Evolutionary conservation across 1,140 invertebrate species (phyloP), one percentile per base, ranked within the genome.

Genomic region (Apolygus lucorum): DNA sequence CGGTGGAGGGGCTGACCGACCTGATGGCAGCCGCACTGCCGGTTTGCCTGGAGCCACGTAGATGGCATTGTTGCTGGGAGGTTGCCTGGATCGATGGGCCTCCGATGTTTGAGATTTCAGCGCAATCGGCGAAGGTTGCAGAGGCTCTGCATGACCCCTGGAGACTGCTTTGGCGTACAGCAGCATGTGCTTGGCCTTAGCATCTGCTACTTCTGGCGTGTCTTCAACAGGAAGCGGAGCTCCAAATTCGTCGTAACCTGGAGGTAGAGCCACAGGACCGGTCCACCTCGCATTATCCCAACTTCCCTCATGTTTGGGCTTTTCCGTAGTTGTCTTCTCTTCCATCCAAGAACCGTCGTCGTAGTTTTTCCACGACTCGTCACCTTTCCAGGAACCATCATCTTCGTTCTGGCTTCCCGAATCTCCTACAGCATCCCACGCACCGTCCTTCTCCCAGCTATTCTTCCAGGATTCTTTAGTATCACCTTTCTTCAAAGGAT

Each of bases 161-260:
- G 34, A 42, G 17, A 17, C 69, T 24, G 28, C 54, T 17, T 54
- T 2, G 52, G 42, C 63, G 28, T 26, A n/a, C 14, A 52, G 27
- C 17, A 70, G 70, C 52, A 69, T 52, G 52, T 71, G 74, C 63
- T 71, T 72, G 69, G 68, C 62, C 69, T 74, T 76, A 25, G 73
- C 76, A 54, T 68, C 73, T 28, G 73, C 72, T 21, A 74, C 73
- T 54, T 74, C 73, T 42, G 73, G 68, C 52, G 73, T 72, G 67
- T 74, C 72, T 29, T 67, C 68, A 59, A 76, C 76, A 52, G 70
- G 74, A 26, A 71, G 70, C 4, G 74, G 74, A n/a, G 72, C 71
- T 24, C 72, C 80, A 27, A 76, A 77, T 65, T 73, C 76, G 21
- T 78, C 82, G 67, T 77, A 84, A 70, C 84, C 84, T 13, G 73